phyloP scores from a whole-genome alignment of 2,888 invertebrate genomes.

The Anarsia innoxiella region DNA sequence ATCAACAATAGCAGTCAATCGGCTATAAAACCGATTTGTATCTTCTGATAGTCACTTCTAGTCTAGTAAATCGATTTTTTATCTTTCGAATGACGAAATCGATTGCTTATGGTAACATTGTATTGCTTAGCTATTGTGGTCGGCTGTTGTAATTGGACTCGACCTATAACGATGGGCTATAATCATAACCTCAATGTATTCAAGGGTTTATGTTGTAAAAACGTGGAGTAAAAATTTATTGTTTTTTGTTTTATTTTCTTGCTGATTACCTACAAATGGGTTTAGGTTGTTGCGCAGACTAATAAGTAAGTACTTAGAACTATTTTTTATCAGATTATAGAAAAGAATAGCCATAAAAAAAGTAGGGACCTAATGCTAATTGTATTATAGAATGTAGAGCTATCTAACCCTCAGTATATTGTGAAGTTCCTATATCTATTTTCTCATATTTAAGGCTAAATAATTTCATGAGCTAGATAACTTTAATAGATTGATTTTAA shows the following conservation, averaged over 20 bases:
- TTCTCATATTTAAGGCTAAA: too few relatives aligned
- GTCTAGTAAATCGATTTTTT: conserved; percentile 49
- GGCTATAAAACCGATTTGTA: conserved; percentile 51
- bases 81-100: conserved; percentile 45
- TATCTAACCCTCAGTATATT: too few relatives aligned
- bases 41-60: conserved; percentile 49
- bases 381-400: too few relatives aligned
- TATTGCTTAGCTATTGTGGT: conserved; percentile 33
- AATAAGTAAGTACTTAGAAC: too few relatives aligned
- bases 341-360: too few relatives aligned
- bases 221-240: neutral
- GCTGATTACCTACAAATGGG: neutral
- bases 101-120: conserved; percentile 53
- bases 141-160: conserved; percentile 6
- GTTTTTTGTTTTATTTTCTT: neutral
- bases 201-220: too few relatives aligned
- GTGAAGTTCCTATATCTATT: too few relatives aligned
- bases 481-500: too few relatives aligned
- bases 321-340: too few relatives aligned
- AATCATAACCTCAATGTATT: conserved; percentile 2
- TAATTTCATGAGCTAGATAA: too few relatives aligned
- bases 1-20: conserved; percentile 43
- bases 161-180: conserved; percentile 4
- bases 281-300: too few relatives aligned
- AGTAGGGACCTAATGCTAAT: too few relatives aligned